Percentiles rank a stretch among this genome's conserved stretches.
These are phyloP conservation scores for Hypselothyrea guttata DNA, from an alignment of 2,888 invertebrate genomes.

Conservation along the genomic window DNA sequence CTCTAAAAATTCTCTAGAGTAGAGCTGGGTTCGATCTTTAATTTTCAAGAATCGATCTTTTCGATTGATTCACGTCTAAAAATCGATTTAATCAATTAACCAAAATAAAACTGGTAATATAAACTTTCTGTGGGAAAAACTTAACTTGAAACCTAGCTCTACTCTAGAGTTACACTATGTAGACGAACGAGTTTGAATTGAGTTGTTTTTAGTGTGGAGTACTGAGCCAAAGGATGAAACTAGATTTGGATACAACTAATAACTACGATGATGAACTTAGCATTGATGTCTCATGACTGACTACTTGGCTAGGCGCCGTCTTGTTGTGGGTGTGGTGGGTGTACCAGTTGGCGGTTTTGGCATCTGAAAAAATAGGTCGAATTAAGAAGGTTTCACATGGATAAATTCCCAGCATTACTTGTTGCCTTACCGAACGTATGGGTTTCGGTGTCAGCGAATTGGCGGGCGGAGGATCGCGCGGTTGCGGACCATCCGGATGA, in stretches of 20 bases:
- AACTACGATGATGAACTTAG: constrained; percentile 46
- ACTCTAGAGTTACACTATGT: background rate
- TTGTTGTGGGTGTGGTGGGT: constrained; percentile 80
- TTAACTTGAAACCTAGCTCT: too few relatives aligned
- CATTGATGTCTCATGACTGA: constrained; percentile 30
- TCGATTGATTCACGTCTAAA: too few relatives aligned
- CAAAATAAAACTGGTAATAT: too few relatives aligned
- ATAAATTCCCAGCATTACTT: background rate
- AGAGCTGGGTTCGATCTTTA: too few relatives aligned
- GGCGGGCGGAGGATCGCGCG: constrained; percentile 79
- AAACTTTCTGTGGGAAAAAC: too few relatives aligned
- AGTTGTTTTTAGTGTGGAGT: background rate
- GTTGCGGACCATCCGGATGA: constrained; percentile 79
- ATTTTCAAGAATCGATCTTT: too few relatives aligned
- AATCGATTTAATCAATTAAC: too few relatives aligned
- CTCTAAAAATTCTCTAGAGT: too few relatives aligned
- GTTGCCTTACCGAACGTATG: constrained; percentile 76
- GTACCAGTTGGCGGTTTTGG: constrained; percentile 80
- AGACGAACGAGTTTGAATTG: constrained; percentile 5
- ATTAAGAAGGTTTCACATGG: background rate
- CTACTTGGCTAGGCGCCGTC: constrained; percentile 75
- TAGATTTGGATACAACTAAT: constrained; percentile 26
- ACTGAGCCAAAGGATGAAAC: constrained; percentile 1
- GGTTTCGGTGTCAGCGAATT: constrained; percentile 80
- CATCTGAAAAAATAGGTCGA: constrained; percentile 57